phyloP scores from a whole-genome alignment of 2,113 vertebrate species.

The Regulus satrapa region DNA sequence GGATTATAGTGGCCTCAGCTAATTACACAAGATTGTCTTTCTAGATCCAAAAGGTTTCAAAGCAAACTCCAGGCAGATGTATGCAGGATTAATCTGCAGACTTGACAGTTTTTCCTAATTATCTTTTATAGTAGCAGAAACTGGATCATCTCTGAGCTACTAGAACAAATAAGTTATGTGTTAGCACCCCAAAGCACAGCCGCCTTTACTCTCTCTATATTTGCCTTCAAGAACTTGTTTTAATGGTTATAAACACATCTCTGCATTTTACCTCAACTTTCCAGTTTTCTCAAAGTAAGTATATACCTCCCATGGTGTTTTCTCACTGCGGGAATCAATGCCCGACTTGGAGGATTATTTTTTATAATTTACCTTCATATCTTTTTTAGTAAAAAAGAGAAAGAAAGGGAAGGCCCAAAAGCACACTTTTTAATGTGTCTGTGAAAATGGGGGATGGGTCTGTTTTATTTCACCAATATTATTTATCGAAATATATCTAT shows the following conservation, averaged over 20 bases:
- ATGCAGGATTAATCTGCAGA: conserved; percentile 71
- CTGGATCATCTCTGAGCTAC: conserved; percentile 50
- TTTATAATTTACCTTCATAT: neutral
- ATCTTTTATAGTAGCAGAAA: conserved; percentile 64
- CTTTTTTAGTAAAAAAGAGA: neutral
- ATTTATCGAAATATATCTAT: neutral
- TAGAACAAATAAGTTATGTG: conserved; percentile 35
- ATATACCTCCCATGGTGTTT: neutral
- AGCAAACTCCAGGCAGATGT: conserved; percentile 69
- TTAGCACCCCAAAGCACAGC: neutral
- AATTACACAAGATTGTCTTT: conserved; percentile 80
- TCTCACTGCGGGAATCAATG: neutral
- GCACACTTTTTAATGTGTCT: accelerated
- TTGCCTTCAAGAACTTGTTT: neutral
- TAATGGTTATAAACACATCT: neutral
- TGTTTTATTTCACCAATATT: accelerated
- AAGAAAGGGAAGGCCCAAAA: neutral
- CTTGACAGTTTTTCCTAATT: conserved; percentile 76
- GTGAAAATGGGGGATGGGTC: accelerated
- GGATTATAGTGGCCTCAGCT: conserved; percentile 75
- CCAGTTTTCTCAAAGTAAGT: neutral
- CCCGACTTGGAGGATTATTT: neutral
- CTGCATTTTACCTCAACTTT: neutral
- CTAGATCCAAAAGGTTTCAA: conserved; percentile 70
- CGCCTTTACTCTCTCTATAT: neutral